Conservation (phyloP, 1,140 invertebrate species). For the Macrotrachela quadricornifera region DNA sequence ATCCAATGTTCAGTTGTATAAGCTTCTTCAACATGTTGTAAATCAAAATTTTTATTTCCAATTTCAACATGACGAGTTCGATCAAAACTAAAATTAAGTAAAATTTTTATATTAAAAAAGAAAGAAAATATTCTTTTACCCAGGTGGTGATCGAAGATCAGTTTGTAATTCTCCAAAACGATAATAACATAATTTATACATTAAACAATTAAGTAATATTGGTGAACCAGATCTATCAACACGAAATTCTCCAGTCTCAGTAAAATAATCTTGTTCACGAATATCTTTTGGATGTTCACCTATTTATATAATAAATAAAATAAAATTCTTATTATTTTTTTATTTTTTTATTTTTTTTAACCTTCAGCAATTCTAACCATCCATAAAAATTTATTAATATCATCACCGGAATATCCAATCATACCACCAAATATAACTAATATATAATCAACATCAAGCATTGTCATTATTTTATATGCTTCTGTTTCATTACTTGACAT, state of each 20-base stretch:
- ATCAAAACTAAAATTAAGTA: slow-evolving; percentile 49
- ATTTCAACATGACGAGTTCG: slow-evolving; percentile 80
- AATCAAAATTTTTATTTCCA: slow-evolving; percentile 81
- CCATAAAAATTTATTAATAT: slow-evolving; percentile 99
- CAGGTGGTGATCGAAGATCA: slow-evolving; percentile 18
- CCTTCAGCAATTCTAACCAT: slow-evolving; percentile 98
- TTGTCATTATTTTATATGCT: slow-evolving; percentile 89
- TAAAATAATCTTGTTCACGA: slow-evolving; percentile 89
- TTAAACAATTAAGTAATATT: slow-evolving; percentile 82
- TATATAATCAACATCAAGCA: slow-evolving; percentile 90
- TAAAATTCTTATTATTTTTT: too few relatives aligned
- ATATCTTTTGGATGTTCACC: slow-evolving; percentile 88
- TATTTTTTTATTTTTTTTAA: background rate
- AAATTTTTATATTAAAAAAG: background rate
- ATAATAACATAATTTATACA: slow-evolving; percentile 98
- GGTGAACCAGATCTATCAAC: slow-evolving; percentile 78
- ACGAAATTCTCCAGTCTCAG: slow-evolving; percentile 82
- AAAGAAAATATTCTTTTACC: background rate
- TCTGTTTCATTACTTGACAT: slow-evolving; percentile 96
- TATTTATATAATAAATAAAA: too few relatives aligned
- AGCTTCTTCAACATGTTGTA: slow-evolving; percentile 88
- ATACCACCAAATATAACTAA: slow-evolving; percentile 89
- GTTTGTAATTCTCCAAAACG: slow-evolving; percentile 68
- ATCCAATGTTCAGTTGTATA: slow-evolving; percentile 98
- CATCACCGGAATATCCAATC: slow-evolving; percentile 93